phyloP scores from a whole-genome alignment of 2,113 vertebrate species.

The Haemorhous mexicanus region DNA sequence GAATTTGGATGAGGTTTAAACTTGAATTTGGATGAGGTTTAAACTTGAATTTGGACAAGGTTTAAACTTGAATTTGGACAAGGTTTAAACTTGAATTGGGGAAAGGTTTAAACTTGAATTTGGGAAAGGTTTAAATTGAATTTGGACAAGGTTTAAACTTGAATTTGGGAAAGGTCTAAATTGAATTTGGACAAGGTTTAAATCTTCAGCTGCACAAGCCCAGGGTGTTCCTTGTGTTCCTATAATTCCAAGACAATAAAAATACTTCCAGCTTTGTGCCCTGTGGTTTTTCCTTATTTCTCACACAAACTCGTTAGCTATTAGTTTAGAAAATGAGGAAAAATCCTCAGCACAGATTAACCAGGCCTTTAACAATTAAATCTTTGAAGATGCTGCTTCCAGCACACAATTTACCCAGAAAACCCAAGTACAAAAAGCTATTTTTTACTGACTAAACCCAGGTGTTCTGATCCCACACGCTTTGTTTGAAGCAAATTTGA shows the following conservation, averaged over 20 bases:
- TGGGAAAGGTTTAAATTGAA: no score
- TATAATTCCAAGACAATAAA: fast-evolving
- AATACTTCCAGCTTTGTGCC: neutral
- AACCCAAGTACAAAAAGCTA: neutral
- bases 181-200: neutral
- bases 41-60: no score
- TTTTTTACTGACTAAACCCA: neutral
- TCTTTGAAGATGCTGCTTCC: neutral
- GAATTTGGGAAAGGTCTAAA: no score
- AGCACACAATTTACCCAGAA: neutral
- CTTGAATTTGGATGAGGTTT: no score
- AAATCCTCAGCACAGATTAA: conserved; percentile 8
- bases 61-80: no score
- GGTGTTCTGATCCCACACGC: neutral
- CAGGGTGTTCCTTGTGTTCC: neutral
- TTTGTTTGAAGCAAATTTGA: fast-evolving
- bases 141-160: no score
- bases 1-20: no score
- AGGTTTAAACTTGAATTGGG: no score
- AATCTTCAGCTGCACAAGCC: neutral
- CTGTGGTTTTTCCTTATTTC: neutral
- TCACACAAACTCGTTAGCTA: neutral
- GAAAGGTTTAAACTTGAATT: no score
- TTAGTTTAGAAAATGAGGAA: neutral
- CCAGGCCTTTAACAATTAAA: neutral